Conservation (phyloP, 1,140 invertebrate species). For the Stegodyphus dumicola region DNA sequence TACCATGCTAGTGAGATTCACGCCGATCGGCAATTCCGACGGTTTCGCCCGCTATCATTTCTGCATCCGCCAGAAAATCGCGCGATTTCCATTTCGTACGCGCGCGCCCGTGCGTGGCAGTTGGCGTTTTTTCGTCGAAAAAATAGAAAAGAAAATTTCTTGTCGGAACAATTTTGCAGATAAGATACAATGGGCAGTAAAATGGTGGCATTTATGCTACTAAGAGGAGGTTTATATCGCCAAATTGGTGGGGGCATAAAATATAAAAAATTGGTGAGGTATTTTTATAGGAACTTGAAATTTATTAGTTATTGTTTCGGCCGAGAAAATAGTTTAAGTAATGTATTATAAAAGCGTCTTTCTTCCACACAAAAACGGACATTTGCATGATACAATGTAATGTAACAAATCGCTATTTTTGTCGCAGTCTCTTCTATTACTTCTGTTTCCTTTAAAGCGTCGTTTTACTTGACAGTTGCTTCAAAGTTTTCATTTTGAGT, state of each 20-base stretch:
- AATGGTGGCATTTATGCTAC: slow-evolving; percentile 29
- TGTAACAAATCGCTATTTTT: neutral
- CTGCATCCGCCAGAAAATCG: no score
- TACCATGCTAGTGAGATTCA: no score
- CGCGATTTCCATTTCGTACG: no score
- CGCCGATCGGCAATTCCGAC: no score
- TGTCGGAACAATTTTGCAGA: slow-evolving; percentile 4
- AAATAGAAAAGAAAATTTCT: no score
- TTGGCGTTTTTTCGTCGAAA: no score
- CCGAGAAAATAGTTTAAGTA: neutral
- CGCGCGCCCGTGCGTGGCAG: no score
- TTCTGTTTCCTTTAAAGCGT: no score
- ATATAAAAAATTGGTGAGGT: neutral
- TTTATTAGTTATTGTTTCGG: slow-evolving; percentile 48
- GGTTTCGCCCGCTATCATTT: no score
- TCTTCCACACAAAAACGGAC: neutral
- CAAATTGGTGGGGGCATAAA: slow-evolving; percentile 15
- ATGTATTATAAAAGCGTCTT: slow-evolving; percentile 27
- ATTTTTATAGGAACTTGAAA: neutral
- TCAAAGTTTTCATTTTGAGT: no score
- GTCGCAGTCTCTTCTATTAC: neutral
- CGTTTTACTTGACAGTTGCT: no score
- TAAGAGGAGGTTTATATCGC: slow-evolving; percentile 24
- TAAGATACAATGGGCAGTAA: slow-evolving; percentile 51
- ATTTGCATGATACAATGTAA: slow-evolving; percentile 23